phyloP scores from a whole-genome alignment of 2,888 invertebrate species.

The Callinectes sapidus region DNA sequence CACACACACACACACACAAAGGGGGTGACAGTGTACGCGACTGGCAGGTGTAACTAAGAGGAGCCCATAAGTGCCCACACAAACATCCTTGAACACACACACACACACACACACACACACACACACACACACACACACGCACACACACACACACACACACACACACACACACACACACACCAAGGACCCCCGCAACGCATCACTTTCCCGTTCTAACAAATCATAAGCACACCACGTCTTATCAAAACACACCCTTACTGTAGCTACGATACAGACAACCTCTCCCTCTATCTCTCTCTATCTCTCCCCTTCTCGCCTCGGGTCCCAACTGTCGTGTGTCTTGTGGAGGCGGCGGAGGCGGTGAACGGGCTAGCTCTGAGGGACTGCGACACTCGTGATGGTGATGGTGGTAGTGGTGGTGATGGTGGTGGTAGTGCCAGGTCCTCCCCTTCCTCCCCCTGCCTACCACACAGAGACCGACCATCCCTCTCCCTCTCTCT shows the following conservation, averaged over 20 bases:
- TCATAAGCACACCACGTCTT: not conserved
- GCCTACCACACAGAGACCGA: not conserved
- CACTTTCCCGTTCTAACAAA: not conserved
- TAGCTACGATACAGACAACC: not conserved
- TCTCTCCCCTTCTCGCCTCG: not conserved
- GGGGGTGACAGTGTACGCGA: no score
- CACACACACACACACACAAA: constrained; percentile 20
- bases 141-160: constrained; percentile 32
- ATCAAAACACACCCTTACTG: not conserved
- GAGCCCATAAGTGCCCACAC: no score
- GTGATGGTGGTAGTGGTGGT: not conserved
- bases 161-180: constrained; percentile 29
- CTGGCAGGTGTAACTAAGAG: not conserved
- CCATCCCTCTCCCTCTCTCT: not conserved
- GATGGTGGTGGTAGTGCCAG: not conserved
- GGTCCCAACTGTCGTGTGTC: not conserved
- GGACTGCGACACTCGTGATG: not conserved
- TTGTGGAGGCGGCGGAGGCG: not conserved
- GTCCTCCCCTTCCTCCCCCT: not conserved
- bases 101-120: no score
- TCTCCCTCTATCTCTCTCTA: not conserved
- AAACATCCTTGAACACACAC: constrained; percentile 13
- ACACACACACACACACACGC: not conserved
- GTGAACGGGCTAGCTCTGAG: not conserved
- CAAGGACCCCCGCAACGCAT: not conserved